Evolutionary conservation across 2,888 invertebrate species (phyloP), one percentile per base, ranked within the genome.

Genomic region (Neocrepidodera transversa): DNA sequence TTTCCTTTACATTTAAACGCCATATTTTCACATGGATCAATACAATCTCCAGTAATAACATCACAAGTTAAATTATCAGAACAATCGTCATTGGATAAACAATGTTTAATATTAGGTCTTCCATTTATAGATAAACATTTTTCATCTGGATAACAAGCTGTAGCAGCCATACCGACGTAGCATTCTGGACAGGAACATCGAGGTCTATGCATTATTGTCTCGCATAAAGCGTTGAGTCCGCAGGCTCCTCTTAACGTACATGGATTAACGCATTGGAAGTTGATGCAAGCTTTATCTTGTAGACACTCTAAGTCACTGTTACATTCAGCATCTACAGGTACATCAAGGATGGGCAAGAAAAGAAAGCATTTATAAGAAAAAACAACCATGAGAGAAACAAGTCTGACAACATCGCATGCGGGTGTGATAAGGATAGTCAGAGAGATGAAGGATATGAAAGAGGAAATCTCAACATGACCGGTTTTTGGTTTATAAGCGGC

Each of bases 251-350:
- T 88, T 76, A 93, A 85, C 76, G 88, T 88, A 83, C 95, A 95
- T 68, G 94, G 95, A 82, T 95, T 93, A 82, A 91, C 86, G 82
- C 95, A 95, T 83, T 91, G 90, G 82, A 90, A 87, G 83, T 91
- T 91, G 82, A 93, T 87, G 84, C 95, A 95, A 79, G 93, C 91
- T 84, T 92, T 91, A 83, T 94, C 93, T 83, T 89, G 89, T 71
- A 92, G 89, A 84, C 95, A 95, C 84, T 93, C 93, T 84, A 87
- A 86, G 86, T 95, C 93, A 82, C 88, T 88, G 84, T 88, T 88
- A 85, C 94, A 94, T 87, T 92, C 91, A 73, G 79, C 79, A 74
- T 79, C 80, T 79, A 77, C 71, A 71, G 72, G 68, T 66, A 64
- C 63, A 66, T 61, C 70, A 73, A 72, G 75, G 74, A 70, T 73